Conservation (phyloP, 2,797 vertebrate genomes). For the Pachyuromys duprasi region DNA sequence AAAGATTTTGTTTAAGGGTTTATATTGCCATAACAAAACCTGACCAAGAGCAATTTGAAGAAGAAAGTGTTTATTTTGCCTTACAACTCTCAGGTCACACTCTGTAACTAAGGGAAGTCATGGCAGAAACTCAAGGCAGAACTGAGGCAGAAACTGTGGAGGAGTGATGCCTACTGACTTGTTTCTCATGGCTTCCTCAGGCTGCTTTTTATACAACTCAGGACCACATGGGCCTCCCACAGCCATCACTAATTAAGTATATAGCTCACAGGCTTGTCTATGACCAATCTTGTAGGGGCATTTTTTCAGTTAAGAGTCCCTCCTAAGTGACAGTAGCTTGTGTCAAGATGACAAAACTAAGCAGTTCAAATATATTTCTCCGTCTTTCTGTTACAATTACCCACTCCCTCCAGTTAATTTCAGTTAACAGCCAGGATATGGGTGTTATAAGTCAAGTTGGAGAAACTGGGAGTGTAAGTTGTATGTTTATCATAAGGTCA, state of each 20-base stretch:
- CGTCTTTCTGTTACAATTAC: neutral
- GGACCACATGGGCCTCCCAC: neutral
- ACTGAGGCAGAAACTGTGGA: neutral
- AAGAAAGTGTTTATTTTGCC: neutral
- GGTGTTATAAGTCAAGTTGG: neutral
- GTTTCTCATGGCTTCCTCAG: neutral
- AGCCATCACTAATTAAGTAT: neutral
- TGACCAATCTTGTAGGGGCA: neutral
- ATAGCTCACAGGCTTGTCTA: too few species aligned
- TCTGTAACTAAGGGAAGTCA: neutral
- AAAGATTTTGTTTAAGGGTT: neutral
- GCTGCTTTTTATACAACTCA: neutral
- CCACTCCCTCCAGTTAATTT: neutral
- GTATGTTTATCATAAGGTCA: neutral
- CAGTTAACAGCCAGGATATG: neutral
- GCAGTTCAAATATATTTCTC: neutral
- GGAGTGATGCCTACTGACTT: too few species aligned
- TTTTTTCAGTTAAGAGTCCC: neutral
- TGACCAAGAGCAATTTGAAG: neutral
- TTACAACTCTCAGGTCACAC: neutral
- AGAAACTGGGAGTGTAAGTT: neutral
- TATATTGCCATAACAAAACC: neutral
- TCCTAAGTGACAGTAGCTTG: neutral
- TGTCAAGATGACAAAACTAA: neutral
- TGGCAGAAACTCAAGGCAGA: neutral